Evolutionary conservation across 2,797 vertebrate genomes (phyloP), one percentile per base, ranked within the genome.

Genomic region (Urophycis tenuis): DNA sequence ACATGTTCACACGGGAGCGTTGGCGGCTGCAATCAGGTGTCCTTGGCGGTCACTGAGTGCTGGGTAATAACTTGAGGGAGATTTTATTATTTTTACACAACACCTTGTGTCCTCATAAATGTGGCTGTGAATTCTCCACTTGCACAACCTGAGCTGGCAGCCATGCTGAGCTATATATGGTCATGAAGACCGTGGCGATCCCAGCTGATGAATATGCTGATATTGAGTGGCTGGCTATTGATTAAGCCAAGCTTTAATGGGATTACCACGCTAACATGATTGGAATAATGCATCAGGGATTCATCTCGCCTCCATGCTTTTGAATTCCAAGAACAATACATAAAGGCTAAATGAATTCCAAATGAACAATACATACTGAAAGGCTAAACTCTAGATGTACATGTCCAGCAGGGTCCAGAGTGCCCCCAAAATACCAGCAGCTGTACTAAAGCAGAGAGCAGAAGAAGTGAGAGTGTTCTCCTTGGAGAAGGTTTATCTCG

Each of bases 211-310:
- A 86, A 89, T 90, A 89, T 89, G 77, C 87, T 83, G 74, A 70
- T 89, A 91, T 88, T 89, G 90, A 92, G 80, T 79, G 82, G 85
- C 73, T 39, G 73, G 60, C 29, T 91, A 91, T 92, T 89, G 91
- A 92, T 92, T 83, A 79, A 80, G 73, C 67, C 33, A 69, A 80
- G 89, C 87, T 88, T 91, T 89, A 92, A 90, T 85, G 85, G 84
- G 90, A 92, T 92, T 92, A 92, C 88, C 74, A 82, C 76, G 25
- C 84, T 88, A 89, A 89, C 88, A 85, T 91, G 88, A 90, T 89
- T 87, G 83, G 88, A 91, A 89, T 92, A 88, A 89, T 86, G 82
- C 82, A 88, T 82, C 80, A 77, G 81, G 83, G 83, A 87, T 88
- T 88, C 80, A 84, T 35, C 53, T 35, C 53, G 6, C 19, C 77